Evolutionary conservation across 1,140 invertebrate genomes (phyloP), one percentile per base, ranked within the genome.

Genomic region (Galleria mellonella): DNA sequence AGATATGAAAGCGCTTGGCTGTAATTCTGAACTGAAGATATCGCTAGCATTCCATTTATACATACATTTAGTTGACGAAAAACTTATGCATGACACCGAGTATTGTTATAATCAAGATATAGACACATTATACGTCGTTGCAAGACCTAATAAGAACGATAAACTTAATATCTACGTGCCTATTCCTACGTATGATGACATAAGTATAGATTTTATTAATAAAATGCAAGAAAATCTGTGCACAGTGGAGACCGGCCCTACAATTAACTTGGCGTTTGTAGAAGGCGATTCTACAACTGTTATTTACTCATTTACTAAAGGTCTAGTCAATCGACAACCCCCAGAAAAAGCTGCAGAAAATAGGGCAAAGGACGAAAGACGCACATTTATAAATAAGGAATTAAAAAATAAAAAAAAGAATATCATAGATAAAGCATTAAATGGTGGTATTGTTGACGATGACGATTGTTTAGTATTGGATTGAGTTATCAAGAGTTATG

Each of bases 31-130:
- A 3, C 53, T 65, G 29, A 82, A 83, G 60, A 66, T 85, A n/a
- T 47, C 70, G 1, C 43, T 85, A 4, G 77, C 77, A 0, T 83
- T 66, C 41, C 50, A 72, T 31, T 48, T 85, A 9, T 85, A 85
- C 37, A 64, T 83, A 10, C 52, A 79, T 51, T 66, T 85, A 37
- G 65, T 85, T 0, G 82, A 85, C 37, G 58, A 76, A 40, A 81
- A 83, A 56, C 47, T 73, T 0, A 85, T 85, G 82, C 82, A 85
- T 36, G 82, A 85, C 31, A 79, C 76, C 0, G 82, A 85, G 60
- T 85, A 85, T 46, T 85, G 78, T 43, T 85, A 72, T 32, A 83
- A 85, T 36, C 73, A 63, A 36, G 82, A 85, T 15, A 72, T 85
- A 38, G 72, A 82, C 17, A 73, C 69, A 0, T 41, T 84, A 1